Evolutionary conservation across 2,113 vertebrate species (phyloP), one percentile per base, ranked within the genome.

Genomic region (Aldabrachelys gigantea): DNA sequence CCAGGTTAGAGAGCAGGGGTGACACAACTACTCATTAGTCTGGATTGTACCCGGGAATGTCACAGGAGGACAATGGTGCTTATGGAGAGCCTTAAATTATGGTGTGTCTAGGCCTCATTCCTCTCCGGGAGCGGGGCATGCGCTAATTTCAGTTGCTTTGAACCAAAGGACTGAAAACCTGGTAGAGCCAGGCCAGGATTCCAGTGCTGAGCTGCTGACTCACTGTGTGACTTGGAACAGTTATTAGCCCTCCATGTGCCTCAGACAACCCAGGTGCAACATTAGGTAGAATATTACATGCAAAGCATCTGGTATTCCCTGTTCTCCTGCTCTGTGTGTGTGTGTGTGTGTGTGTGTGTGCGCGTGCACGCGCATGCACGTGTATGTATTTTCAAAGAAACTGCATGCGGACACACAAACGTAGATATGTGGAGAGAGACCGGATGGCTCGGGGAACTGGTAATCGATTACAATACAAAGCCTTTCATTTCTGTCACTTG

Each of bases 151-250:
- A 0, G 13, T 41, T 80, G 49, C 52, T 90, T 87, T 87, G 35
- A 53, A 1, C 41, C 82, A 53, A 89, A 91, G n/a, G 65, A 91
- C 50, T 41, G 75, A 87, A 93, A 85, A 11, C 31, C 21, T 72
- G 1, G 47, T 89, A 35, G 17, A 29, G 29, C 4, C 49, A 13
- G 2, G 54, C 57, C 44, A 35, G 93, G 50, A 54, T 29, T 31
- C 35, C 47, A 65, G 17, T 31, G 5, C 29, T 50, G 41, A 47
- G 72, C 38, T 76, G 38, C 11, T 47, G 72, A 27, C 41, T 44
- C 41, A 14, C 5, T 13, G 22, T 11, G 24, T 76, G 10, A 44
- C 10, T 14, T 44, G 38, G 38, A 76, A 12, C 38, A 44, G 11
- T 44, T 38, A 22, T 72, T 76, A 76, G 41, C 5, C 72, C 72